A percentile compares a stretch with the other conserved stretches of the same genome.
Conservation (phyloP, 2,113 vertebrate genomes). For the Nycticryphes semicollaris region DNA sequence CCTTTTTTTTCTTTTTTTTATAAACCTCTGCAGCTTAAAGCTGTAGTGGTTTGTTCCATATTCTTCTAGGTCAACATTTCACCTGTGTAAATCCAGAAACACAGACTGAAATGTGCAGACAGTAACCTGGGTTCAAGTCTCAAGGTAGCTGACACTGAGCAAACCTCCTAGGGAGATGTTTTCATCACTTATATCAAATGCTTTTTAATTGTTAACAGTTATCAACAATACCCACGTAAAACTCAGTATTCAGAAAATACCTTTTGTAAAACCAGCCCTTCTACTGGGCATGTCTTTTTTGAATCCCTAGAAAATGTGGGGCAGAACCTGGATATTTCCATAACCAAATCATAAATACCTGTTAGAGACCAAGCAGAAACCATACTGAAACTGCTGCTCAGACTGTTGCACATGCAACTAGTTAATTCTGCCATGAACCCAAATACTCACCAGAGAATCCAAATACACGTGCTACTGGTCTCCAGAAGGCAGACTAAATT, state of each 20-base stretch:
- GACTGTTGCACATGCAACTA: not conserved
- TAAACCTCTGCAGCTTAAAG: constrained; percentile 76
- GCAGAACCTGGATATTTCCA: not conserved
- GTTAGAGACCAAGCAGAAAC: not conserved
- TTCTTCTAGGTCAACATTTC: constrained; percentile 76
- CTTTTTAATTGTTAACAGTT: constrained; percentile 54
- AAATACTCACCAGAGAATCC: not conserved
- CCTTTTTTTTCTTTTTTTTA: constrained; percentile 71
- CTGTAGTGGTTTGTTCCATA: constrained; percentile 72
- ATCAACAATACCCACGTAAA: not conserved
- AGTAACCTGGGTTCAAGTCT: constrained; percentile 61
- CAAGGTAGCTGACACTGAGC: not conserved
- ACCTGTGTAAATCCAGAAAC: constrained; percentile 76
- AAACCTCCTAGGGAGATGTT: constrained; percentile 26
- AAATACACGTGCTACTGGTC: not conserved
- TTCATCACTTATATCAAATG: constrained; percentile 55
- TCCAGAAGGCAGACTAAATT: not conserved
- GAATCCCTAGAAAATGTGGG: not conserved
- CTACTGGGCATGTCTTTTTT: not conserved
- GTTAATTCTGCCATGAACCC: not conserved
- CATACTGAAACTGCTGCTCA: not conserved
- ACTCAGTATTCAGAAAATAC: not conserved
- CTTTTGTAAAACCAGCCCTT: not conserved
- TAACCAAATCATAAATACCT: not conserved
- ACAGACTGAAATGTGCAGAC: constrained; percentile 48